Conservation (phyloP, 1,140 invertebrate genomes). For the Lepidurus apus region DNA sequence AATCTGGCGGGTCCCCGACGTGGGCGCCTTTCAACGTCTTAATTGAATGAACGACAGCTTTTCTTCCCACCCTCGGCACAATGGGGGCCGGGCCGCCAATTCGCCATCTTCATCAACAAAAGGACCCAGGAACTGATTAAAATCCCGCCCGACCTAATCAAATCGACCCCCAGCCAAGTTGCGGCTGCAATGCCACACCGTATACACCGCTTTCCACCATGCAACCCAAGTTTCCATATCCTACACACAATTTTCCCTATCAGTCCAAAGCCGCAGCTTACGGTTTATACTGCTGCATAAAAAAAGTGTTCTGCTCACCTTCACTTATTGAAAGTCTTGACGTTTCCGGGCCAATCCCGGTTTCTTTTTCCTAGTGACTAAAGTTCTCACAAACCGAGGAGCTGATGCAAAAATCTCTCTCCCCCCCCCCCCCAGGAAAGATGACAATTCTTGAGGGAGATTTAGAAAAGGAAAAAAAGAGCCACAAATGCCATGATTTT, state of each 20-base stretch:
- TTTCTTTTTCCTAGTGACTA: neutral
- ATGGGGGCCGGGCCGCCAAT: slow-evolving; percentile 16
- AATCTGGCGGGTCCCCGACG: slow-evolving; percentile 11
- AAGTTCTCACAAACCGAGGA: neutral
- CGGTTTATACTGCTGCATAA: slow-evolving; percentile 7
- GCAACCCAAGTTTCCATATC: neutral
- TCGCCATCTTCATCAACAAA: slow-evolving; percentile 21
- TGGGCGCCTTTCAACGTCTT: slow-evolving; percentile 14
- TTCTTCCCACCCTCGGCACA: slow-evolving; percentile 9
- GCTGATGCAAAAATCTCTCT: too few species aligned
- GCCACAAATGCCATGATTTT: too few species aligned
- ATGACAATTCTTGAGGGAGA: too few species aligned
- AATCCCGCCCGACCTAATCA: slow-evolving; percentile 18
- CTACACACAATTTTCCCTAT: slow-evolving; percentile 4
- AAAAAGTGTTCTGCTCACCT: slow-evolving; percentile 12
- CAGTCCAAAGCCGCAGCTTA: slow-evolving; percentile 20
- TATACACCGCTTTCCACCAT: neutral
- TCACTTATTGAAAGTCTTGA: slow-evolving; percentile 19
- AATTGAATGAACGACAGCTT: slow-evolving; percentile 22
- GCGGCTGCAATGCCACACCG: neutral
- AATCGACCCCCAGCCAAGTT: slow-evolving; percentile 17
- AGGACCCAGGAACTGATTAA: slow-evolving; percentile 21
- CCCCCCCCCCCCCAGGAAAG: too few species aligned
- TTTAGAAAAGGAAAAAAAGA: too few species aligned
- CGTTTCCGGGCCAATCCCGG: neutral